These are phyloP conservation scores for Phrynosoma blainvillii DNA, from an alignment of 2,113 vertebrate genomes.

Conservation along the genomic window DNA sequence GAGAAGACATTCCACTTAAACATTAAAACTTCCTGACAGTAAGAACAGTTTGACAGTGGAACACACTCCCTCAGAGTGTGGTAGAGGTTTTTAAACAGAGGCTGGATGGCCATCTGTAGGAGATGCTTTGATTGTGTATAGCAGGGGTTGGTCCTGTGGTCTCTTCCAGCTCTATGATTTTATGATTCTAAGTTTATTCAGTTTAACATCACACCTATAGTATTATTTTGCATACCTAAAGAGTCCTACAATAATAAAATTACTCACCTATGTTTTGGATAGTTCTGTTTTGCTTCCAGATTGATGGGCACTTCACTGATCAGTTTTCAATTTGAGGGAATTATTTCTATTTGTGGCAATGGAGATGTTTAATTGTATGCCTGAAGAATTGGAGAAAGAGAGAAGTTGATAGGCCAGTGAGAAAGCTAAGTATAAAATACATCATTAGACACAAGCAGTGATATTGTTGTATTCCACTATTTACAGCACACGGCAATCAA, in stretches of 20 bases:
- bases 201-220: background rate
- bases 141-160: too few species aligned
- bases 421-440: background rate
- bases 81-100: too few species aligned
- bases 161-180: too few species aligned
- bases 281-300: background rate
- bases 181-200: background rate
- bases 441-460: rapidly evolving
- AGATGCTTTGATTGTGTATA: too few species aligned
- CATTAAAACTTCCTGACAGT: too few species aligned
- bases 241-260: background rate
- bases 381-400: background rate
- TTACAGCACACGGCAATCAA: background rate
- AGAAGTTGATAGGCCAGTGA: rapidly evolving
- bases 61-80: too few species aligned
- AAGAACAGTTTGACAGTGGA: too few species aligned
- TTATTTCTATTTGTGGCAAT: background rate
- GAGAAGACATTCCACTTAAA: too few species aligned
- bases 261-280: too few species aligned
- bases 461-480: rapidly evolving
- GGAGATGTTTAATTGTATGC: background rate
- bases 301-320: background rate
- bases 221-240: background rate
- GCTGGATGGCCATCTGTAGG: too few species aligned
- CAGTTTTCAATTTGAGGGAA: background rate